Evolutionary conservation across 2,113 vertebrate genomes (phyloP).

Genomic region (Micronycteris hirsuta): DNA sequence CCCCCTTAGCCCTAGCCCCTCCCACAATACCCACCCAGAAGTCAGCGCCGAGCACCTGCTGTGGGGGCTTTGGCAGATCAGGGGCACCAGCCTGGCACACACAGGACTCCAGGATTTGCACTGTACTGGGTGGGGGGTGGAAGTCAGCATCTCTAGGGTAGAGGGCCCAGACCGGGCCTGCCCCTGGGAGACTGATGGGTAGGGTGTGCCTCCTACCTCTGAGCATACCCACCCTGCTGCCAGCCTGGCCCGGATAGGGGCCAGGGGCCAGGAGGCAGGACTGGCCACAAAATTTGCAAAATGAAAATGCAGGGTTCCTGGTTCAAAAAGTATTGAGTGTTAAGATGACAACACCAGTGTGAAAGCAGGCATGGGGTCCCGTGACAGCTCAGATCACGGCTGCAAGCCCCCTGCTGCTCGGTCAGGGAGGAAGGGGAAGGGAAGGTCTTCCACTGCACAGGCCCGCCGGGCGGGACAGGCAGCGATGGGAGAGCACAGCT

Average conservation of each 20-base stretch:
- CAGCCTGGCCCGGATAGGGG: background rate
- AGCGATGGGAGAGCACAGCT: background rate
- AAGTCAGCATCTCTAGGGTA: background rate
- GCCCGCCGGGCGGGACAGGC: fast-evolving
- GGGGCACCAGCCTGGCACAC: background rate
- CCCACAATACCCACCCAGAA: background rate
- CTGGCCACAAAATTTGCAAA: background rate
- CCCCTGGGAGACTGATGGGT: background rate
- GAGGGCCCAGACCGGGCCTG: background rate
- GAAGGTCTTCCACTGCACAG: background rate
- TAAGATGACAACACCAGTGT: background rate
- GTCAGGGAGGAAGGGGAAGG: background rate
- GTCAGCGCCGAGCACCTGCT: background rate
- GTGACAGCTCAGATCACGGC: fast-evolving
- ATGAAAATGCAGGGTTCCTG: background rate
- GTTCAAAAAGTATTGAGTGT: background rate
- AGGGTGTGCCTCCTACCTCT: no score
- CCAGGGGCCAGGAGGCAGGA: background rate
- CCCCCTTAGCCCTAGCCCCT: background rate
- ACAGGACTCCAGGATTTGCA: background rate
- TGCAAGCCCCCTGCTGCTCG: background rate
- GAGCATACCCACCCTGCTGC: background rate
- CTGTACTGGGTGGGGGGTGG: background rate
- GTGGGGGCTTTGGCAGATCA: background rate
- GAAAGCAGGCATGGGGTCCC: background rate